Evolutionary conservation across 1,140 invertebrate species (phyloP).

Genomic region (Drosophila kurseongensis): DNA sequence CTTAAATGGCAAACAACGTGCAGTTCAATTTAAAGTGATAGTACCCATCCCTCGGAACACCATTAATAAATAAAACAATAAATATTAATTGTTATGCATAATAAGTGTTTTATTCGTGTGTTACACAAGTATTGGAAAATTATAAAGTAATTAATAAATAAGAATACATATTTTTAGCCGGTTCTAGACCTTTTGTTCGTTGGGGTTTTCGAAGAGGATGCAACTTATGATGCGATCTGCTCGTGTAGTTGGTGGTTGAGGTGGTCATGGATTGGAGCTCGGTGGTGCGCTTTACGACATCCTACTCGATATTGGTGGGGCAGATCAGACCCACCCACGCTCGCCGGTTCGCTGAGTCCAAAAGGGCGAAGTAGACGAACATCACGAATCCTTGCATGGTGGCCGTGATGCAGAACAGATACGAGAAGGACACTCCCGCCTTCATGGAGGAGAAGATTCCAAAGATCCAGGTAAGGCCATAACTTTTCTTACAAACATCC

Average conservation of each 20-base stretch:
- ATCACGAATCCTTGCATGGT: conserved; percentile 88
- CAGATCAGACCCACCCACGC: conserved; percentile 84
- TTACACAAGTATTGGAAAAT: conserved; percentile 22
- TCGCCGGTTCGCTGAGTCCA: conserved; percentile 86
- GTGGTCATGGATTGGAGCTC: conserved; percentile 59
- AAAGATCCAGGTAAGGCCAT: conserved; percentile 88
- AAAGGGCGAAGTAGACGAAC: conserved; percentile 88
- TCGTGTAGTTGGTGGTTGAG: conserved; percentile 53
- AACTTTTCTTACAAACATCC: too few relatives aligned
- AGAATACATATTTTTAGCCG: conserved; percentile 1
- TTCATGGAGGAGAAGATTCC: conserved; percentile 86
- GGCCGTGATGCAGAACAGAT: conserved; percentile 87
- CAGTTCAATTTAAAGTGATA: too few relatives aligned
- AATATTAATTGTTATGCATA: too few relatives aligned
- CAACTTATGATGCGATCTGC: conserved; percentile 28
- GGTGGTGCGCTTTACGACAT: conserved; percentile 30
- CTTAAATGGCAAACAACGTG: too few relatives aligned
- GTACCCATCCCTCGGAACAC: too few relatives aligned
- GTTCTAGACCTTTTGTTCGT: conserved; percentile 52
- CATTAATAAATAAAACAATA: too few relatives aligned
- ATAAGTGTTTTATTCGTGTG: too few relatives aligned
- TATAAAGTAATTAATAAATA: conserved; percentile 10
- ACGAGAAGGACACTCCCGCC: conserved; percentile 85
- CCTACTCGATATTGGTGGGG: conserved; percentile 39
- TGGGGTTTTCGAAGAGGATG: background rate